Conservation (phyloP, 1,140 invertebrate genomes). For the Trinorchestia longiramus region DNA sequence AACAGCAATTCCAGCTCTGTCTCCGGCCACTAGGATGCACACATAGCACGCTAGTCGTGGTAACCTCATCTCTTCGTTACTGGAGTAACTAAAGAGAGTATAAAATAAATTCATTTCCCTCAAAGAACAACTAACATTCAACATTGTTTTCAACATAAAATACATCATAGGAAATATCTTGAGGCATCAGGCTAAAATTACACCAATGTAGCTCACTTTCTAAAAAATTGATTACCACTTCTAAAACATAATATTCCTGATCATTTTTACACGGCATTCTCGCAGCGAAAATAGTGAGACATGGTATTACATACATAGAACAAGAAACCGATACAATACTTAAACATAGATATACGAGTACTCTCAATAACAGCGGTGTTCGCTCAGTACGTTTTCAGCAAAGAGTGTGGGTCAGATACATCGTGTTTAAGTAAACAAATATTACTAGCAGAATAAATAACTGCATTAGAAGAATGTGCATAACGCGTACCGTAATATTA, state of each 20-base stretch:
- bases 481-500: not conserved
- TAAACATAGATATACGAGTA: not conserved
- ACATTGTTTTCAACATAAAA: not conserved
- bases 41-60: not conserved
- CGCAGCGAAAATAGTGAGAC: not conserved
- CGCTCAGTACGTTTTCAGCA: not conserved
- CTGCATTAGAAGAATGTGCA: not conserved
- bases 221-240: not conserved
- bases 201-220: not conserved
- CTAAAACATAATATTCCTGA: not conserved
- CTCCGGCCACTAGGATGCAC: not conserved
- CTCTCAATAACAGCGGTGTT: not conserved
- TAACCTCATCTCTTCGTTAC: not conserved
- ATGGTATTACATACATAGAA: not conserved
- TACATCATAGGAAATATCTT: not conserved
- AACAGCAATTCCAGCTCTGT: not conserved
- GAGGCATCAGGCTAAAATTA: not conserved
- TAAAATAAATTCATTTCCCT: not conserved
- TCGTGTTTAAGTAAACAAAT: not conserved
- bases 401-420: not conserved
- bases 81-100: not conserved
- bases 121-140: not conserved
- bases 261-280: not conserved
- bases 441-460: not conserved
- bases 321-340: not conserved